These are phyloP conservation scores for Beaufortia kweichowensis DNA, from an alignment of 2,113 vertebrate species.

Conservation along the genomic window DNA sequence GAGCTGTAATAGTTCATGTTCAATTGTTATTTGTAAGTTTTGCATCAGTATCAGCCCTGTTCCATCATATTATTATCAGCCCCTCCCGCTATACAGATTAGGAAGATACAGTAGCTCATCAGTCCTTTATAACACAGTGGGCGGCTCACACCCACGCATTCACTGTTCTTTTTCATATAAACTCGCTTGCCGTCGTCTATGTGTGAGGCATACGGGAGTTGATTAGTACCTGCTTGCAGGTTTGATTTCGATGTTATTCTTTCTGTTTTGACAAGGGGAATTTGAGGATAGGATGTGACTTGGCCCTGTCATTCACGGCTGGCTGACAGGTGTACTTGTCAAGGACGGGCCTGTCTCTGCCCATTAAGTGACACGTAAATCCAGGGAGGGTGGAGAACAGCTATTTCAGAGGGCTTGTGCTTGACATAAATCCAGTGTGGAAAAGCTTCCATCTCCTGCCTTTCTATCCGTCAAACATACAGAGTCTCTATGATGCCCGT, in stretches of 20 bases:
- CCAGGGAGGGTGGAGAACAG: conserved; percentile 60
- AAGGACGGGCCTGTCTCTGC: conserved; percentile 72
- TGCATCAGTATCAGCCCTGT: neutral
- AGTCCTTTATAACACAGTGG: conserved; percentile 12
- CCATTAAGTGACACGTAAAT: conserved; percentile 73
- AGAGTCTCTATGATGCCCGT: conserved; percentile 66
- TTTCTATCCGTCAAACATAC: conserved; percentile 50
- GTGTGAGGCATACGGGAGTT: conserved; percentile 62
- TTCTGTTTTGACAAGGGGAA: conserved; percentile 45
- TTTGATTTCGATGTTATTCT: conserved; percentile 63
- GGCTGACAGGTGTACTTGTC: conserved; percentile 71
- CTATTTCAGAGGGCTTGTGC: conserved; percentile 67
- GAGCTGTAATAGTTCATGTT: neutral
- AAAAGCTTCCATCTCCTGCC: conserved; percentile 77
- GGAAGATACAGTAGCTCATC: neutral
- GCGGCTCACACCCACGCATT: conserved; percentile 11
- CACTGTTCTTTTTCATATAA: conserved; percentile 14
- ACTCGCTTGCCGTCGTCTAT: conserved; percentile 29
- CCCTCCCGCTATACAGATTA: neutral
- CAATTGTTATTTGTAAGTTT: neutral
- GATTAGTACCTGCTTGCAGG: conserved; percentile 66
- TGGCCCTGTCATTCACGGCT: conserved; percentile 65
- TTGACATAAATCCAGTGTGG: conserved; percentile 69
- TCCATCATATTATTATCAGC: conserved; percentile 12
- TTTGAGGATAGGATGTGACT: conserved; percentile 49